Evolutionary conservation across 2,797 vertebrate genomes (phyloP), one percentile per base, ranked within the genome.

Genomic region (Tenualosa ilisha): DNA sequence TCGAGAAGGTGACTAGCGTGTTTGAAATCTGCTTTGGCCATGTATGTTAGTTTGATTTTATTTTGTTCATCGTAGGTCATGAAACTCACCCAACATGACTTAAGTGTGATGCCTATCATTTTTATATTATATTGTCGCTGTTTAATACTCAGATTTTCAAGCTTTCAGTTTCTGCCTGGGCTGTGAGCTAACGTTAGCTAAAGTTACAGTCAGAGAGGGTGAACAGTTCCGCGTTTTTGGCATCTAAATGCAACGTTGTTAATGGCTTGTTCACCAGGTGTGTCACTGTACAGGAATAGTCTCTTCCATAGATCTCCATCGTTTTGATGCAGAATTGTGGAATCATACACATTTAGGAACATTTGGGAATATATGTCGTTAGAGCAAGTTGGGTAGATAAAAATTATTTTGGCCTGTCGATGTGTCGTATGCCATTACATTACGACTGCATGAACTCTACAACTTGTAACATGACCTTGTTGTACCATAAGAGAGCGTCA

Each of bases 201-300:
- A 56, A 3, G 54, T 56, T 56, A 79, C 72, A 31, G 72, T 79
- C 72, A 79, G 72, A 79, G 72, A 22, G 43, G 40, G 4, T 6
- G 72, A 79, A 22, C 43, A 79, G 72, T 79, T 79, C 72, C 72
- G 72, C 72, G 72, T 79, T 79, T 79, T 79, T 79, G 40, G 72
- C 72, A 46, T 46, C 17, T 40, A 72, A 43, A 20, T 46, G 40
- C 50, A 12, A 51, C 50, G 50, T 51, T 46, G 50, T 51, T 46
- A 79, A 46, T 20, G 6, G 72, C 72, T 79, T 79, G 72, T 22
- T 79, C 3, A 5, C 26, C 68, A 79, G 40, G 37, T 79, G 15
- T 79, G n/a, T 24, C n/a, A 8, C 22, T 63, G 6, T 24, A 63
- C 59, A 63, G 59, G n/a, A 61, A n/a, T 17, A 17, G 13, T 8